Evolutionary conservation across 2,113 vertebrate genomes (phyloP), one percentile per base, ranked within the genome.

Genomic region (Cervus canadensis): DNA sequence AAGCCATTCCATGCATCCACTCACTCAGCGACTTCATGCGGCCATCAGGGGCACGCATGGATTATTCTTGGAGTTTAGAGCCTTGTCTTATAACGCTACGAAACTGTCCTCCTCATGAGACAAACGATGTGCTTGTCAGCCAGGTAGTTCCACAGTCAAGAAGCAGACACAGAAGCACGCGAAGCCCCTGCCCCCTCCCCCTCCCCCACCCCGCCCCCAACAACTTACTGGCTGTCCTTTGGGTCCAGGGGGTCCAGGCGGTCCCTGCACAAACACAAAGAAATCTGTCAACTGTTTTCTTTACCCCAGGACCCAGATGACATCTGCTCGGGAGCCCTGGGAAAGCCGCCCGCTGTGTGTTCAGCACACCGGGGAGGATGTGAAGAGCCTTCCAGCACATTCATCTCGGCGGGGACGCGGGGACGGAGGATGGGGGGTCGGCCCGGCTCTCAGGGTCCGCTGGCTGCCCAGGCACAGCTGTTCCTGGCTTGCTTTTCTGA

Each of bases 141-240:
- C 7, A 17, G 56, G 60, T 7, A 0, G 33, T 30, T 45, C 6
- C 23, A 3, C 0, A 52, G 48, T 12, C 45, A 36, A n/a, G 48
- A 40, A 33, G 40, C 40, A 67, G 1, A 2, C 0, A 7, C 3
- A 3, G 13, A 21, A 21, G n/a, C 7, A n/a, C 1, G 1, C 0
- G 3, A 57, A 56, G 59, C 7, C 40, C 25, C 6, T 3, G 5
- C 36, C 36, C 36, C 36, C 36, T 36, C 19, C 15, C 60, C 64
- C 7, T 8, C 16, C 1, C 3, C 36, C 30, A 0, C 1, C 3
- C 6, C 3, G 7, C 8, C 78, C 48, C 28, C 78, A 30, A 28
- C 81, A 48, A 99, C 99, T 99, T 98, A 99, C 99, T 98, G 98
- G 99, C 87, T 98, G 98, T 95, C 99, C 99, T 91, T 1, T 99